Percentiles rank a stretch among this genome's conserved stretches.
Conservation (phyloP, 2,888 invertebrate species). For the Polyommatus iphigenia region DNA sequence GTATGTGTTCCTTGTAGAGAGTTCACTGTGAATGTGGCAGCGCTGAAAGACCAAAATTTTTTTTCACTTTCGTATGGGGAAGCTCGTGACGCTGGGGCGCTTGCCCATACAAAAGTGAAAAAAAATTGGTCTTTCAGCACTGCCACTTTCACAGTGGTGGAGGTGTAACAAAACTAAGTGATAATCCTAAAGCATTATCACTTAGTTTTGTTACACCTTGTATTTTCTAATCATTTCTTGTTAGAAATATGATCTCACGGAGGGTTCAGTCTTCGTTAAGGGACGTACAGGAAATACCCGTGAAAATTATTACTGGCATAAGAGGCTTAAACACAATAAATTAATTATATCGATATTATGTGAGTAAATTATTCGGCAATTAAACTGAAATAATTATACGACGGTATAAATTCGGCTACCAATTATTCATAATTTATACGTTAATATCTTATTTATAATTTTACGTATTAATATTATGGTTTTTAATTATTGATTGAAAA, state of each 20-base stretch:
- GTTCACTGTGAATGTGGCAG: too few relatives aligned
- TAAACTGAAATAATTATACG: slow-evolving; percentile 5
- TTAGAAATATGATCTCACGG: not conserved
- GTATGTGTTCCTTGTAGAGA: too few relatives aligned
- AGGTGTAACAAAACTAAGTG: too few relatives aligned
- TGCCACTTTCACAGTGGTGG: too few relatives aligned
- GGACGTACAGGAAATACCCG: not conserved
- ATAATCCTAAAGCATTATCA: too few relatives aligned
- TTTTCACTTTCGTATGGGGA: too few relatives aligned
- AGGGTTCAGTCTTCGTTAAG: not conserved
- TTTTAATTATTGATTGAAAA: too few relatives aligned
- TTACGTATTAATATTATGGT: not conserved
- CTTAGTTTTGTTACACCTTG: too few relatives aligned
- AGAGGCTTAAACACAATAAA: slow-evolving; percentile 7
- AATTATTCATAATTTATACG: not conserved
- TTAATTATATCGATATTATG: slow-evolving; percentile 16
- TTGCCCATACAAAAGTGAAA: too few relatives aligned
- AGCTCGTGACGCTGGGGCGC: too few relatives aligned
- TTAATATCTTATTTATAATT: not conserved
- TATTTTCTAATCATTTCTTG: not conserved
- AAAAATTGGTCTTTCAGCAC: too few relatives aligned
- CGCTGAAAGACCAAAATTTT: too few relatives aligned
- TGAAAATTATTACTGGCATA: slow-evolving; percentile 2
- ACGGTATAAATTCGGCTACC: not conserved
- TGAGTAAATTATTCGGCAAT: slow-evolving; percentile 13